Percentiles rank a stretch among this genome's conserved stretches.
phyloP scores from a whole-genome alignment of 1,140 invertebrate genomes.

The Sipha flava region DNA sequence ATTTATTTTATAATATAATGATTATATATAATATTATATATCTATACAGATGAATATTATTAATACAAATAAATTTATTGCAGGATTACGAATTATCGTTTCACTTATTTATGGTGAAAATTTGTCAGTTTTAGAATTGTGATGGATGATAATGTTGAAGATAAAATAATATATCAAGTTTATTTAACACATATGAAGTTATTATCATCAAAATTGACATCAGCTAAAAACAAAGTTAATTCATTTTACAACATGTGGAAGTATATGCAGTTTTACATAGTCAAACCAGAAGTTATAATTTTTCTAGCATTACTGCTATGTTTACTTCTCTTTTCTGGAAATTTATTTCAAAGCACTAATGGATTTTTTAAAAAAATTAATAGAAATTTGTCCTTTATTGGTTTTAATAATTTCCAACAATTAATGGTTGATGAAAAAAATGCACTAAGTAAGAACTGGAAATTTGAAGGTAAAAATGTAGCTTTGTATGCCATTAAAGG shows the following conservation, averaged over 20 bases:
- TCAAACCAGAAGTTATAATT: slow-evolving; percentile 64
- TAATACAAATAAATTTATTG: background rate
- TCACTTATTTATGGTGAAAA: background rate
- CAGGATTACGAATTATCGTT: background rate
- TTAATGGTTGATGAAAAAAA: slow-evolving; percentile 44
- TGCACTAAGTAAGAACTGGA: slow-evolving; percentile 58
- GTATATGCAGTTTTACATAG: slow-evolving; percentile 59
- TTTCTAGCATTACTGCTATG: slow-evolving; percentile 58
- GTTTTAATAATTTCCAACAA: slow-evolving; percentile 46
- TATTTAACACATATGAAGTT: slow-evolving; percentile 75
- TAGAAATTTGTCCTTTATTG: slow-evolving; percentile 51
- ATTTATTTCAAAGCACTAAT: slow-evolving; percentile 67
- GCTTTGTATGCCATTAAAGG: slow-evolving; percentile 85
- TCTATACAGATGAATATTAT: background rate
- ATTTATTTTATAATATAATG: no score
- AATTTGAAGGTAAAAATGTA: slow-evolving; percentile 60
- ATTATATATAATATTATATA: background rate
- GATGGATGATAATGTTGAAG: slow-evolving; percentile 84
- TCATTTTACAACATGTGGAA: slow-evolving; percentile 59
- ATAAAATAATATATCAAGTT: slow-evolving; percentile 72
- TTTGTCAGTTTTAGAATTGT: background rate
- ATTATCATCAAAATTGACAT: slow-evolving; percentile 64
- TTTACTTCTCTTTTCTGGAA: slow-evolving; percentile 66
- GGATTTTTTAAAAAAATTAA: slow-evolving; percentile 62
- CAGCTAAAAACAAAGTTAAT: slow-evolving; percentile 54